Conservation (phyloP, 2,113 vertebrate genomes). For the Ellobius talpinus region DNA sequence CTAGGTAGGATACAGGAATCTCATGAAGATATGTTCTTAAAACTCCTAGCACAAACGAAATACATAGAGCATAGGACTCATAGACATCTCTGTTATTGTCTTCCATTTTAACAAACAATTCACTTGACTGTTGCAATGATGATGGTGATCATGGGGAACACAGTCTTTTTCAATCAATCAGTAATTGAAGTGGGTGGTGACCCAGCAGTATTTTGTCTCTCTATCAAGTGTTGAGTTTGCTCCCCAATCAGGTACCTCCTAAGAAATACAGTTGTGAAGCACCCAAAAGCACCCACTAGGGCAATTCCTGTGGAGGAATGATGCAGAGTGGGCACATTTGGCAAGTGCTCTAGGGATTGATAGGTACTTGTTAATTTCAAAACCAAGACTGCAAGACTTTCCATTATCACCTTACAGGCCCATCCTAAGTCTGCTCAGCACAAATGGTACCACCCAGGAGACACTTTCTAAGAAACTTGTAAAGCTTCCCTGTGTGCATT, state of each 20-base stretch:
- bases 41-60: background rate
- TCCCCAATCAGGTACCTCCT: background rate
- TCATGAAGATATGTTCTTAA: background rate
- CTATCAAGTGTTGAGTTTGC: background rate
- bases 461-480: slow-evolving; percentile 42
- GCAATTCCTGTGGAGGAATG: slow-evolving; percentile 29
- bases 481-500: slow-evolving; percentile 70
- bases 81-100: background rate
- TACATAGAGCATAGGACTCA: too few species aligned
- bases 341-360: background rate
- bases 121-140: background rate
- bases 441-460: slow-evolving; percentile 73
- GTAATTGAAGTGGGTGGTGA: background rate
- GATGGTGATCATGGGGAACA: background rate
- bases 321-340: background rate
- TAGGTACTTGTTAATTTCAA: slow-evolving; percentile 46
- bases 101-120: background rate
- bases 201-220: background rate
- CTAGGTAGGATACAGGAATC: background rate
- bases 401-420: background rate
- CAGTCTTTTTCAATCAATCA: background rate
- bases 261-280: slow-evolving; percentile 37
- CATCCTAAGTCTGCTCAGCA: slow-evolving; percentile 20
- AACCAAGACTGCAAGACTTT: slow-evolving; percentile 38
- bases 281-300: background rate